These are phyloP conservation scores for Nowickia ferox DNA, from an alignment of 2,888 invertebrate species.

Conservation along the genomic window DNA sequence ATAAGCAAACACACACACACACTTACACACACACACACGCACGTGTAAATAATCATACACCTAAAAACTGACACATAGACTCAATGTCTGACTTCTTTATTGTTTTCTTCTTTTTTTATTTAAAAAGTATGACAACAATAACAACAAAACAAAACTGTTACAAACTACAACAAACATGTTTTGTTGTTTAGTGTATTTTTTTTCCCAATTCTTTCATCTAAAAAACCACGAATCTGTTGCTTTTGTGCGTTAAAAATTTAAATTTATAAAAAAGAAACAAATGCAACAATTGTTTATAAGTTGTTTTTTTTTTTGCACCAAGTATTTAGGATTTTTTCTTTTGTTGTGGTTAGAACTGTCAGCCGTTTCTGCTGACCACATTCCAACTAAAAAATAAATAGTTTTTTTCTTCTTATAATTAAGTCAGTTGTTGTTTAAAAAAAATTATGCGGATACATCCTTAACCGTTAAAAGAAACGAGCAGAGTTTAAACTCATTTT, in stretches of 20 bases:
- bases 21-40: neutral
- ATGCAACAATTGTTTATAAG: neutral
- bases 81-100: slow-evolving; percentile 52
- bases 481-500: slow-evolving; percentile 32
- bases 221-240: slow-evolving; percentile 47
- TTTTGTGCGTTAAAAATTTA: slow-evolving; percentile 54
- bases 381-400: slow-evolving; percentile 12
- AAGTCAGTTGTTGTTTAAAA: slow-evolving; percentile 40
- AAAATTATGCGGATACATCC: slow-evolving; percentile 21
- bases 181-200: slow-evolving; percentile 43
- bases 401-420: slow-evolving; percentile 33
- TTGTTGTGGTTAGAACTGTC: slow-evolving; percentile 27
- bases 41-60: neutral
- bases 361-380: slow-evolving; percentile 48
- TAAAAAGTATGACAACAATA: slow-evolving; percentile 36
- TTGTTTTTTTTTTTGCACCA: neutral
- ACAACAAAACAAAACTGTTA: slow-evolving; percentile 54
- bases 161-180: slow-evolving; percentile 56
- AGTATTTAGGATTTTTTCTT: slow-evolving; percentile 9
- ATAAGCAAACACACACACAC: neutral
- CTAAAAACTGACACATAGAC: slow-evolving; percentile 41
- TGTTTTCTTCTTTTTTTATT: slow-evolving; percentile 31
- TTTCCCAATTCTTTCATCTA: neutral
- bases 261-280: slow-evolving; percentile 5
- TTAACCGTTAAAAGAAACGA: slow-evolving; percentile 38